These are phyloP conservation scores for Eilema sororculum DNA, from an alignment of 2,888 invertebrate genomes.

Conservation along the genomic window DNA sequence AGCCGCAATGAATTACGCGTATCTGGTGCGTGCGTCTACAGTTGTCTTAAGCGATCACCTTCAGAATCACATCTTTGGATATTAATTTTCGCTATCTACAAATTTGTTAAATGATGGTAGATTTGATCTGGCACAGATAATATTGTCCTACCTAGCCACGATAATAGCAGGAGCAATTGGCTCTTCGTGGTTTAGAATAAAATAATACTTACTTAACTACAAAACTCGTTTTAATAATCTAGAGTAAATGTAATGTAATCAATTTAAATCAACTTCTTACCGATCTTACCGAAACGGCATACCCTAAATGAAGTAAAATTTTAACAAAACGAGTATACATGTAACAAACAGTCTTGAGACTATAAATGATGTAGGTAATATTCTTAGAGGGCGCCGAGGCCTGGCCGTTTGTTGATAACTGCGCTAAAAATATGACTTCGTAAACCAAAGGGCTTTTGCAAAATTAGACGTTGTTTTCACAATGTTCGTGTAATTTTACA, in stretches of 20 bases:
- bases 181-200: too few species aligned
- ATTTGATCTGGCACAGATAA: not conserved
- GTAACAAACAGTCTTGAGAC: not conserved
- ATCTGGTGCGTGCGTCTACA: too few species aligned
- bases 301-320: not conserved
- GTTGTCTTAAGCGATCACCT: too few species aligned
- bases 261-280: not conserved
- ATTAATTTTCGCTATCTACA: too few species aligned
- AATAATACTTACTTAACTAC: too few species aligned
- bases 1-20: too few species aligned
- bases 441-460: not conserved
- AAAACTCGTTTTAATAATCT: not conserved
- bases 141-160: too few species aligned
- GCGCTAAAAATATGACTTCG: slow-evolving; percentile 27
- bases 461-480: not conserved
- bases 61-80: too few species aligned
- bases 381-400: slow-evolving; percentile 28
- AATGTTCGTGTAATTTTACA: not conserved
- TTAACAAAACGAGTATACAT: slow-evolving; percentile 18
- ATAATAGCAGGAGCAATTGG: not conserved
- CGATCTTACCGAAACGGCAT: too few species aligned
- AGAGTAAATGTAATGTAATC: slow-evolving; percentile 11
- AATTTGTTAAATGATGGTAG: too few species aligned
- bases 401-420: slow-evolving; percentile 33
- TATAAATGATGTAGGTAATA: slow-evolving; percentile 34